Base-by-base conservation (phyloP, 2,888 invertebrate species). In the Gastracanthus pulcherrimus region DNA sequence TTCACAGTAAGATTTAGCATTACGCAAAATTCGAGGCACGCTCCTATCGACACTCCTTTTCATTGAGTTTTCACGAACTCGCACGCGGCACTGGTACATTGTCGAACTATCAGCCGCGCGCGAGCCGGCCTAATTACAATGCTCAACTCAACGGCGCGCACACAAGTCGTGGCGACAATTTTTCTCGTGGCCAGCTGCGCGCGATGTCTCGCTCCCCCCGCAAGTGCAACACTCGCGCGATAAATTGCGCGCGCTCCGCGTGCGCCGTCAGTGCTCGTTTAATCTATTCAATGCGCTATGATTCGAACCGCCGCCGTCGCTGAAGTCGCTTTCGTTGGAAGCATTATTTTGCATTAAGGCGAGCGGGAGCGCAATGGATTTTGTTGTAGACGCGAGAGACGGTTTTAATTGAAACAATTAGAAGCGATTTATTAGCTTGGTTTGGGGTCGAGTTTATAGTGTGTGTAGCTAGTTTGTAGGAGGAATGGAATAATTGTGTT, bases 331-430 rank as follows among this genome's bases (percentile, higher is more conserved):
- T n/a, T n/a, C n/a, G n/a, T n/a, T 4, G 48, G 31, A 48, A 69
- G 48, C 69, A 48, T 69, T 69, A 34, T 48, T 69, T 31, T 48
- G 48, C 48, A 69, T 69, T 48, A 4, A 31, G 48, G 55, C 55
- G 26, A 9, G 9, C 13, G 55, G 48, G 55, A 19, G 26, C 2
- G 9, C 13, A 26, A 69, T 69, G 69, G 29, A 69, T 48, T 69
- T 69, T 69, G 31, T 69, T 69, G 69, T 51, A 48, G 69, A 31
- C 29, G n/a, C 19, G 16, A 3, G n/a, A n/a, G 48, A 48, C n/a
- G 48, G 6, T 69, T 48, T 69, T 69, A 48, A 69, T 69, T 69
- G 69, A 48, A 48, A 69, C 48, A 29, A 69, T 69, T 34, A 69
- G 11, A 34, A 9, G 26, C 48, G 69, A 48, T 48, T 69, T 69